Conservation (phyloP, 2,888 invertebrate genomes). For the Pachycephus smyrnensis region DNA sequence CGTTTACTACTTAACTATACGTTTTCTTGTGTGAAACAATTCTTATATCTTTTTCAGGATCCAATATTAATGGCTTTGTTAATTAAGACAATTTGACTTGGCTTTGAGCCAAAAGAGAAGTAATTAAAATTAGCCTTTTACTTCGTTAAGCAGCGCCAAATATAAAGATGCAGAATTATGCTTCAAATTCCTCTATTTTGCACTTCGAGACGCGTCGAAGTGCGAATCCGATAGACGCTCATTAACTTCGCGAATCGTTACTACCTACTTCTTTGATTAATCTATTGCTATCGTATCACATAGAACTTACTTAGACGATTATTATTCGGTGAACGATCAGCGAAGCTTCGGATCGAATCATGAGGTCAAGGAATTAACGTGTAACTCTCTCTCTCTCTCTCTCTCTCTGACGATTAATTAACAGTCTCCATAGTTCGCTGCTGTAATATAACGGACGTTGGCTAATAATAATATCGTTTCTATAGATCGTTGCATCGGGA, state of each 20-base stretch:
- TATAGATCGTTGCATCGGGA: background rate
- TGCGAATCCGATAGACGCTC: background rate
- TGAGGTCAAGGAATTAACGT: background rate
- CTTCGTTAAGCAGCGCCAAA: background rate
- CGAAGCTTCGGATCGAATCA: background rate
- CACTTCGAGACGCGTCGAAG: background rate
- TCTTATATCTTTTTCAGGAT: background rate
- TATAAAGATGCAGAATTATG: background rate
- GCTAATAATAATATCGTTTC: background rate
- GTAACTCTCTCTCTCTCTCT: background rate
- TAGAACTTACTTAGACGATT: constrained; percentile 17
- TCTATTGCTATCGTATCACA: constrained; percentile 52
- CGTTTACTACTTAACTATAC: background rate
- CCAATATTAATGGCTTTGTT: too few relatives aligned
- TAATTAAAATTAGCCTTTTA: background rate
- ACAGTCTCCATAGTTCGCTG: background rate
- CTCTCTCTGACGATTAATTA: background rate
- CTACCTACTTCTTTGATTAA: constrained; percentile 26
- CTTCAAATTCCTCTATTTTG: background rate
- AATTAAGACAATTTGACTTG: background rate
- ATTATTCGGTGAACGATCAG: background rate
- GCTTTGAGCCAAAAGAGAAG: background rate
- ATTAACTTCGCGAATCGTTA: constrained; percentile 24
- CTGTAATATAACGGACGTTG: background rate
- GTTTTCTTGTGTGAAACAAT: background rate